These are phyloP conservation scores for Brachypodius melanocephalos DNA, from an alignment of 2,113 vertebrate species.

Conservation along the genomic window DNA sequence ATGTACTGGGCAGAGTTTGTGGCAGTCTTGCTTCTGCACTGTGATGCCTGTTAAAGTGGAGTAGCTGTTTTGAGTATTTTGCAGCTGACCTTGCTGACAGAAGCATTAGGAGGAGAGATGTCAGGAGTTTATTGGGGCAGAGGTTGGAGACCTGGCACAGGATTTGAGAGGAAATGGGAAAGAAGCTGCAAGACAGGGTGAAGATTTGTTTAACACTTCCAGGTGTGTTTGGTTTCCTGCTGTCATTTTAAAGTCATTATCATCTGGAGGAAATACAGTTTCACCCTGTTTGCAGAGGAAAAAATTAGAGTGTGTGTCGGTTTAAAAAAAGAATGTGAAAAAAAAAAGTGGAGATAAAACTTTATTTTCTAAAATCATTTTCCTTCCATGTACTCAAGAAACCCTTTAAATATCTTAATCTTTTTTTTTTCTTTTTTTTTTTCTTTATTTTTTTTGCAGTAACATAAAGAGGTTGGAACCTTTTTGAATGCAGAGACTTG, in stretches of 20 bases:
- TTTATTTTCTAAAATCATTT: background rate
- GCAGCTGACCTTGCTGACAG: background rate
- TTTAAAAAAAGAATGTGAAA: background rate
- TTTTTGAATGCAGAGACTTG: background rate
- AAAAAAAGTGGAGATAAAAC: background rate
- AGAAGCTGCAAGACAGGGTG: background rate
- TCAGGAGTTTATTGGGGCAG: background rate
- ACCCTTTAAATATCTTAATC: background rate
- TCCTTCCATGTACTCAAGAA: background rate
- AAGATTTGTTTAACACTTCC: background rate
- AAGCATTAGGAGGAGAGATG: rapidly evolving
- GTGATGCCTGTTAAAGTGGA: background rate
- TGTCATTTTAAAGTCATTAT: background rate
- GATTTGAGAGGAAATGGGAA: background rate
- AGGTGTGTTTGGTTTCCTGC: background rate
- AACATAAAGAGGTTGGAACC: background rate
- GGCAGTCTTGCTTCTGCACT: background rate
- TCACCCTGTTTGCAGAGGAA: background rate
- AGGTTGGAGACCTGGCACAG: background rate
- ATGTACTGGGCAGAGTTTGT: background rate
- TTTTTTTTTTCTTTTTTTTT: background rate
- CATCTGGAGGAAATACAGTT: background rate
- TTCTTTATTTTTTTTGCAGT: no score
- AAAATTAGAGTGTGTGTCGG: background rate
- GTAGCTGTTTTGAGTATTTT: background rate